These are phyloP conservation scores for Theonella swinhoei DNA, from an alignment of 37 sponge, comb jelly and placozoan genomes.

Conservation along the genomic window DNA sequence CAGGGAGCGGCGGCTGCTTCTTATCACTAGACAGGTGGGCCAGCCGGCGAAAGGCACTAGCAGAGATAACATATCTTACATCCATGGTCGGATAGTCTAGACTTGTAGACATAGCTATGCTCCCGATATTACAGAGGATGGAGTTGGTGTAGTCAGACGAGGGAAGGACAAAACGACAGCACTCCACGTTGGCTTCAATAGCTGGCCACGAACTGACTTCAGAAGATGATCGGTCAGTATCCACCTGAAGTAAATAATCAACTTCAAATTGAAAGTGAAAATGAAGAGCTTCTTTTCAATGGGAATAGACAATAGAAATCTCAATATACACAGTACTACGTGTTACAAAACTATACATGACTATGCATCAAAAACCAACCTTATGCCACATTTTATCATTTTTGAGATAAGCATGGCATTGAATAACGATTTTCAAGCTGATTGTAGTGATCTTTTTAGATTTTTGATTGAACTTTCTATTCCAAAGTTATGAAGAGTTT, in stretches of 20 bases:
- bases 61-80: slow-evolving; percentile 39
- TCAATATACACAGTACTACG: no score
- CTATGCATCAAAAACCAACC: no score
- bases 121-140: slow-evolving; percentile 26
- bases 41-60: slow-evolving; percentile 30
- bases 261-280: no score
- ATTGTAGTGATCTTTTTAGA: no score
- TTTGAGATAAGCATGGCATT: no score
- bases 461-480: no score
- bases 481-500: no score
- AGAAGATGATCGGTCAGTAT: neutral
- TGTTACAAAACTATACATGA: neutral
- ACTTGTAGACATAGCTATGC: slow-evolving; percentile 36
- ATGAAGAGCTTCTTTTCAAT: no score
- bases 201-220: slow-evolving; percentile 46
- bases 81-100: slow-evolving; percentile 48
- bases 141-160: slow-evolving; percentile 8
- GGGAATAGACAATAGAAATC: no score
- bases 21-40: slow-evolving; percentile 35
- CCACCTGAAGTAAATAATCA: no score
- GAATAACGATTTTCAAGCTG: no score
- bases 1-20: slow-evolving; percentile 63
- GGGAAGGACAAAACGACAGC: slow-evolving; percentile 45
- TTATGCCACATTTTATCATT: no score
- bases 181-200: slow-evolving; percentile 40